phyloP scores from a whole-genome alignment of 2,888 invertebrate species.

The Microctonus hyperodae region DNA sequence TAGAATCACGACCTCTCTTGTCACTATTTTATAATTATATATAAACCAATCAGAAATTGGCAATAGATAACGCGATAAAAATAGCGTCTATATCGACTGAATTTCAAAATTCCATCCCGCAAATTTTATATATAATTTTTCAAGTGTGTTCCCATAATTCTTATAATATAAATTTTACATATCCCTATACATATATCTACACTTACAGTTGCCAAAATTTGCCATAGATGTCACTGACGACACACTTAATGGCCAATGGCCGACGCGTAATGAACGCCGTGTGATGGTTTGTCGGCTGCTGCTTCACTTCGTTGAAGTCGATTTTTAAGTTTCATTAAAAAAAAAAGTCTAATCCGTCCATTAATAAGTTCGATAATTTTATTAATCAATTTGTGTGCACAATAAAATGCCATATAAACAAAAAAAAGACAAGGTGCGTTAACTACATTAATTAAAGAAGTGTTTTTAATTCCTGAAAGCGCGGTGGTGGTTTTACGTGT shows the following conservation, averaged over 20 bases:
- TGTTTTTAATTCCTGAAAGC: slow-evolving; percentile 28
- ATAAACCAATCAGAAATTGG: no score
- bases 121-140: no score
- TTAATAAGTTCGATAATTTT: slow-evolving; percentile 30
- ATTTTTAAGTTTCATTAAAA: slow-evolving; percentile 35
- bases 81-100: no score
- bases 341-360: slow-evolving; percentile 39
- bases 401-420: slow-evolving; percentile 55
- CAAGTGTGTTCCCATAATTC: no score
- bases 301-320: slow-evolving; percentile 40
- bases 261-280: slow-evolving; percentile 44
- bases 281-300: slow-evolving; percentile 41
- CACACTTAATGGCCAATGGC: slow-evolving; percentile 49
- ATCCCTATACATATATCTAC: not conserved
- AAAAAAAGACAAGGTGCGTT: slow-evolving; percentile 60
- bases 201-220: slow-evolving; percentile 31
- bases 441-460: slow-evolving; percentile 35
- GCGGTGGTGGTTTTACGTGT: slow-evolving; percentile 31
- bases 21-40: no score
- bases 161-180: no score
- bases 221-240: slow-evolving; percentile 17
- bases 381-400: slow-evolving; percentile 32
- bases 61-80: no score
- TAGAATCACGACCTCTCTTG: no score
- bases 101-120: no score